A percentile compares a stretch with the other conserved stretches of the same genome.
Conservation (phyloP, 2,797 vertebrate species). For the Hoplostethus mediterraneus region DNA sequence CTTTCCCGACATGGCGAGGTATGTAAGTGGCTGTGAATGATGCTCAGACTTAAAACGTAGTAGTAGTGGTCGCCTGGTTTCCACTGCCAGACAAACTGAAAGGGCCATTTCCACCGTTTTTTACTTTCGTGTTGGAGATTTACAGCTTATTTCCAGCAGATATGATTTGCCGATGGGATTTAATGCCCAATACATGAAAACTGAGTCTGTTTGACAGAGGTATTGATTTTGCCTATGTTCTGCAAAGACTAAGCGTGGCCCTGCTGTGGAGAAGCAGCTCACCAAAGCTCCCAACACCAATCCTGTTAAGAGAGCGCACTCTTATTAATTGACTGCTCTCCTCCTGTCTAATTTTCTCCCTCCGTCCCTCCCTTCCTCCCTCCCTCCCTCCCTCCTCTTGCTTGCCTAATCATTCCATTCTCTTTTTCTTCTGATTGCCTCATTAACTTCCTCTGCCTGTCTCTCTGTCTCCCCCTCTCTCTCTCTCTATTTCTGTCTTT, state of each 20-base stretch:
- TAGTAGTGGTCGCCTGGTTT: conserved; percentile 20
- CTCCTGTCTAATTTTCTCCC: conserved; percentile 76
- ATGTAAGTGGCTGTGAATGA: conserved; percentile 71
- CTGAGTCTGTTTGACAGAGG: conserved; percentile 12
- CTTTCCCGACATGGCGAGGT: conserved; percentile 89
- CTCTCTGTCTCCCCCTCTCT: conserved; percentile 6
- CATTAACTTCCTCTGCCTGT: conserved; percentile 71
- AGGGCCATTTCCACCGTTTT: conserved; percentile 35
- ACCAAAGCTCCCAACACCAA: conserved; percentile 62
- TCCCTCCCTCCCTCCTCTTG: conserved; percentile 25
- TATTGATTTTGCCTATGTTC: conserved; percentile 43
- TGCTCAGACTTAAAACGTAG: conserved; percentile 11
- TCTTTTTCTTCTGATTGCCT: conserved; percentile 74
- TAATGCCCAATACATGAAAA: conserved; percentile 43
- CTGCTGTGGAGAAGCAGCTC: conserved; percentile 56
- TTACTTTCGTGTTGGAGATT: conserved; percentile 10
- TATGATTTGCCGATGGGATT: conserved; percentile 38
- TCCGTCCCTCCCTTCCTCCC: conserved; percentile 8
- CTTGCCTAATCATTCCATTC: conserved; percentile 74
- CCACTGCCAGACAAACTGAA: conserved; percentile 26
- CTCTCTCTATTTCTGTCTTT: background rate
- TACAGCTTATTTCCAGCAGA: conserved; percentile 18
- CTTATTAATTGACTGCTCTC: conserved; percentile 77
- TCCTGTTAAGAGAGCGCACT: conserved; percentile 70
- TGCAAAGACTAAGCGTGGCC: conserved; percentile 35